Percentiles rank a stretch among this genome's conserved stretches.
phyloP scores from a whole-genome alignment of 1,140 invertebrate species.

The Thaumatotibia leucotreta region DNA sequence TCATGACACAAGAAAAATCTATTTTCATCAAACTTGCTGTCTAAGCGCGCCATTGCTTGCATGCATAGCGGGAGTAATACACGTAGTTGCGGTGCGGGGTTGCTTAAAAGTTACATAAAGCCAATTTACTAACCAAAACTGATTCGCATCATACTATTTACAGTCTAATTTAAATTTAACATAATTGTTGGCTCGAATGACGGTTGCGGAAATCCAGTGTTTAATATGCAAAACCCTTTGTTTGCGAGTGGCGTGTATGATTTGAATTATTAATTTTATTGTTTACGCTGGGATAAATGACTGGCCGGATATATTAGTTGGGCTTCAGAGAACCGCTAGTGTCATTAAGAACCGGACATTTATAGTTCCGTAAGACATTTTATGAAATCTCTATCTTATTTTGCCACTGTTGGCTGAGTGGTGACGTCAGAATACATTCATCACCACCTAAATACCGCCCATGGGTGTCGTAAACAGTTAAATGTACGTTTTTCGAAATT shows the following conservation, averaged over 20 bases:
- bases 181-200: background rate
- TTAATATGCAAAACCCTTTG: slow-evolving; percentile 13
- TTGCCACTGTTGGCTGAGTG: no score
- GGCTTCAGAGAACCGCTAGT: background rate
- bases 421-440: no score
- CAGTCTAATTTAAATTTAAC: slow-evolving; percentile 8
- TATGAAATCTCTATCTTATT: no score
- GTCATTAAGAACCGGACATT: background rate
- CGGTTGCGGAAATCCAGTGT: background rate
- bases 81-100: background rate
- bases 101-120: background rate
- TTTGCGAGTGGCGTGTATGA: slow-evolving; percentile 6
- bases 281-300: background rate
- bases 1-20: no score
- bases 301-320: background rate
- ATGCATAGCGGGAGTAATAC: no score
- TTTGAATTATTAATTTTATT: slow-evolving; percentile 13
- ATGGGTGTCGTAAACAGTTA: no score
- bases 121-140: background rate
- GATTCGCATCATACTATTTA: background rate
- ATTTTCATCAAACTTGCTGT: no score
- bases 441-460: no score
- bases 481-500: no score
- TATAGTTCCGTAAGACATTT: background rate
- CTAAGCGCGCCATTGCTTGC: no score